Percentiles rank a stretch among this genome's conserved stretches.
These are phyloP conservation scores for Leucopternis melanops DNA, from an alignment of 2,113 vertebrate genomes.

Conservation along the genomic window DNA sequence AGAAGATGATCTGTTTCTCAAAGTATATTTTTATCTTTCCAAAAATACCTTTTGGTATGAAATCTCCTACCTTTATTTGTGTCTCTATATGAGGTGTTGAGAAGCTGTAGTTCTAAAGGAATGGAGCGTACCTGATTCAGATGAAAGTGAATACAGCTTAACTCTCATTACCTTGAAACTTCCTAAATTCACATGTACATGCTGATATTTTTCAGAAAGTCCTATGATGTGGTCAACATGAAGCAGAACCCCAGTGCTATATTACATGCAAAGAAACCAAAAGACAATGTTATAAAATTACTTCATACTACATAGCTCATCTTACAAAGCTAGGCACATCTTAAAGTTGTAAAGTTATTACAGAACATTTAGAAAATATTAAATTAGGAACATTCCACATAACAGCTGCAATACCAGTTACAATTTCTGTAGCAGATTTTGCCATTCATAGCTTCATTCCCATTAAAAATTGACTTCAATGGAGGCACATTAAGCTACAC, in stretches of 20 bases:
- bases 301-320: background rate
- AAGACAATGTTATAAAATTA: background rate
- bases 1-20: background rate
- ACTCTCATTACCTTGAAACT: background rate
- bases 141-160: background rate
- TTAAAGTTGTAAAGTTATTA: background rate
- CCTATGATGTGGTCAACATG: background rate
- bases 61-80: background rate
- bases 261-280: background rate
- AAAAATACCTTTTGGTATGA: background rate
- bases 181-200: background rate
- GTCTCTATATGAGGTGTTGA: background rate
- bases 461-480: background rate
- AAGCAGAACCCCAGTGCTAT: background rate
- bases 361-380: background rate
- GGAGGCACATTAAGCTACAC: fast-evolving
- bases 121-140: background rate
- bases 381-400: background rate
- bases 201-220: background rate
- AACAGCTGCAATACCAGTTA: background rate
- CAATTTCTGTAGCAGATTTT: background rate
- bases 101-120: background rate
- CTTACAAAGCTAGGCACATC: background rate
- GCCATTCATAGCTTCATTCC: background rate
- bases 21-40: background rate